Conservation (phyloP, 2,113 vertebrate species). For the Dasyurus viverrinus region DNA sequence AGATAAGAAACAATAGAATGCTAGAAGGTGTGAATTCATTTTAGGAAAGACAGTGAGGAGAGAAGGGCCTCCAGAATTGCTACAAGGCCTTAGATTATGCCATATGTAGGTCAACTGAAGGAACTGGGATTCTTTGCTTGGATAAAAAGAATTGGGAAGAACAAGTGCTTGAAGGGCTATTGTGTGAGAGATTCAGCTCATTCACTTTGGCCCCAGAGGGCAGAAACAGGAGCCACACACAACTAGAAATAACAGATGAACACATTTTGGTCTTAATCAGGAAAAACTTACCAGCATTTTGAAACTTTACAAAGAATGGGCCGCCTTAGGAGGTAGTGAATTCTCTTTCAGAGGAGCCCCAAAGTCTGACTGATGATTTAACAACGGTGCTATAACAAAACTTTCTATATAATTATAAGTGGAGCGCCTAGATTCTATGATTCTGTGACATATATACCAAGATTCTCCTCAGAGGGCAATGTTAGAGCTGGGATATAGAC, state of each 20-base stretch:
- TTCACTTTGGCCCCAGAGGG: neutral
- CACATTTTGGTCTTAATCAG: neutral
- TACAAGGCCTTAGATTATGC: neutral
- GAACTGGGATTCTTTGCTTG: neutral
- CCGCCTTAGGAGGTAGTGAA: neutral
- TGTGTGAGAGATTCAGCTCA: neutral
- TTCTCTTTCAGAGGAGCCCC: neutral
- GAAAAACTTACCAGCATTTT: neutral
- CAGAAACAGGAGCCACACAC: neutral
- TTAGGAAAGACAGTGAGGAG: neutral
- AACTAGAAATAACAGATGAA: neutral
- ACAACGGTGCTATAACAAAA: neutral
- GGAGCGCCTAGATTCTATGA: neutral
- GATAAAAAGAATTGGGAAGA: neutral
- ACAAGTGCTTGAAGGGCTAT: neutral
- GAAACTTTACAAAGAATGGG: neutral
- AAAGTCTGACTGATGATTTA: neutral
- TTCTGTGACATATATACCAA: neutral
- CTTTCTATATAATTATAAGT: neutral
- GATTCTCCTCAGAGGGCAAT: no score
- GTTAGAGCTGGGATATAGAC: neutral
- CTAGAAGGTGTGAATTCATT: neutral
- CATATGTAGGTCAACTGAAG: neutral
- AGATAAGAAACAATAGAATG: neutral
- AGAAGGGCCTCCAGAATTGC: neutral